phyloP scores from a whole-genome alignment of 2,888 invertebrate genomes.

The Stenichneumon culpator region DNA sequence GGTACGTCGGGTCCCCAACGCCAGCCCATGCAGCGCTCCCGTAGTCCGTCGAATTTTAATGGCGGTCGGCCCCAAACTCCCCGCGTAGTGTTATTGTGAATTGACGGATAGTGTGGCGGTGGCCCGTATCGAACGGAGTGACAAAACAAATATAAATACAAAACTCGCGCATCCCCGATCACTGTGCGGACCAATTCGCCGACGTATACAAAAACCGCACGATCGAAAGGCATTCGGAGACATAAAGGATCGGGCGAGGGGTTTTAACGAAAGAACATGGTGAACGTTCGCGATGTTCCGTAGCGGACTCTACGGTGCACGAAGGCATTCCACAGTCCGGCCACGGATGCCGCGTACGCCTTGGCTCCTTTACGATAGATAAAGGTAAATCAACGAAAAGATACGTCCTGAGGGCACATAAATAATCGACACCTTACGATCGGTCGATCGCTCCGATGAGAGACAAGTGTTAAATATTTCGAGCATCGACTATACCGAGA shows the following conservation, averaged over 20 bases:
- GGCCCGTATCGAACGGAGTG: slow-evolving; percentile 33
- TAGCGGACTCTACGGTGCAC: slow-evolving; percentile 72
- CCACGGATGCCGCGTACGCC: slow-evolving; percentile 70
- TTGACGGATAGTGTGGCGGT: slow-evolving; percentile 72
- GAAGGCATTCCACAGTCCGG: slow-evolving; percentile 72
- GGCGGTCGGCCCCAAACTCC: slow-evolving; percentile 80
- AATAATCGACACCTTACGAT: neutral
- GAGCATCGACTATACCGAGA: neutral
- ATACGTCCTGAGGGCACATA: neutral
- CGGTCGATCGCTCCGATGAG: neutral
- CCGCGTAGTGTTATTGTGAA: slow-evolving; percentile 81
- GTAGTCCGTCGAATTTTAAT: slow-evolving; percentile 82
- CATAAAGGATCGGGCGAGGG: slow-evolving; percentile 44
- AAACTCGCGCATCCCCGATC: neutral
- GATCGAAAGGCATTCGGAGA: neutral
- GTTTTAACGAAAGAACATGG: slow-evolving; percentile 71
- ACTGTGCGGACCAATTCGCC: neutral
- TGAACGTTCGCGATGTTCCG: slow-evolving; percentile 79
- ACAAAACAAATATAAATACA: slow-evolving; percentile 8
- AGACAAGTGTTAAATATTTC: slow-evolving; percentile 5
- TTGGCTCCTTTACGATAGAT: slow-evolving; percentile 72
- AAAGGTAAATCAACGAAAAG: slow-evolving; percentile 61
- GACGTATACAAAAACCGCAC: neutral
- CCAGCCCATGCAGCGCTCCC: slow-evolving; percentile 65
- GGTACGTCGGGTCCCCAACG: slow-evolving; percentile 71